Percentiles rank a stretch among this genome's conserved stretches.
These are phyloP conservation scores for Selenia dentaria DNA, from an alignment of 2,888 invertebrate species.

Conservation along the genomic window DNA sequence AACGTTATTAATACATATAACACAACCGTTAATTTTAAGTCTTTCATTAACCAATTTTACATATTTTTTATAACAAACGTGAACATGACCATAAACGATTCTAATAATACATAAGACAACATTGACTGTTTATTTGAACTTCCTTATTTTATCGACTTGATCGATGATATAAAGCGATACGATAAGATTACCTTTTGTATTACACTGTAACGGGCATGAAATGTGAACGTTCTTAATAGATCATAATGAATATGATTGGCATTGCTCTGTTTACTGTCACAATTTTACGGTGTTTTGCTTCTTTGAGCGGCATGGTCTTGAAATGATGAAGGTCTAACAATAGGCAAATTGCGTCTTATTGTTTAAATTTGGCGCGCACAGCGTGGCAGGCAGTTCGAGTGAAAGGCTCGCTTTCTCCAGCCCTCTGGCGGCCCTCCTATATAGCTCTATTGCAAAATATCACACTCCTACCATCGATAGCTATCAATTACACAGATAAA, in stretches of 20 bases:
- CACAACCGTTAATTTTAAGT: too few species aligned
- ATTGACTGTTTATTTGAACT: conserved; percentile 3
- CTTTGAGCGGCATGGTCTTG: conserved; percentile 33
- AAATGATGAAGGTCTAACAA: conserved; percentile 47
- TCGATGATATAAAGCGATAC: conserved; percentile 41
- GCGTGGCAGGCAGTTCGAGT: conserved; percentile 61
- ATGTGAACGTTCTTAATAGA: conserved; percentile 17
- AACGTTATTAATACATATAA: conserved; percentile 38
- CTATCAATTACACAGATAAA: conserved; percentile 70
- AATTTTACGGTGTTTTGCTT: conserved; percentile 33
- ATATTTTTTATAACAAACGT: too few species aligned
- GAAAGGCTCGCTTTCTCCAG: conserved; percentile 81
- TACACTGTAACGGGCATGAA: conserved; percentile 10
- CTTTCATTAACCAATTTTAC: too few species aligned
- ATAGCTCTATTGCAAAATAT: conserved; percentile 74
- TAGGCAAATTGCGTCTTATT: conserved; percentile 62
- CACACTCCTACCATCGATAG: conserved; percentile 66
- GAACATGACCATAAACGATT: too few species aligned
- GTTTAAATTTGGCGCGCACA: conserved; percentile 63
- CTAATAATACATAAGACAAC: neutral
- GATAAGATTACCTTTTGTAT: conserved; percentile 12
- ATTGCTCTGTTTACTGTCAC: conserved; percentile 25
- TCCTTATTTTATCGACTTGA: conserved; percentile 20
- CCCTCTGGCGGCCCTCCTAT: conserved; percentile 76
- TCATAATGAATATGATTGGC: conserved; percentile 23